Evolutionary conservation across 1,140 invertebrate genomes (phyloP), one percentile per base, ranked within the genome.

Genomic region (Tetramorium alpestre): DNA sequence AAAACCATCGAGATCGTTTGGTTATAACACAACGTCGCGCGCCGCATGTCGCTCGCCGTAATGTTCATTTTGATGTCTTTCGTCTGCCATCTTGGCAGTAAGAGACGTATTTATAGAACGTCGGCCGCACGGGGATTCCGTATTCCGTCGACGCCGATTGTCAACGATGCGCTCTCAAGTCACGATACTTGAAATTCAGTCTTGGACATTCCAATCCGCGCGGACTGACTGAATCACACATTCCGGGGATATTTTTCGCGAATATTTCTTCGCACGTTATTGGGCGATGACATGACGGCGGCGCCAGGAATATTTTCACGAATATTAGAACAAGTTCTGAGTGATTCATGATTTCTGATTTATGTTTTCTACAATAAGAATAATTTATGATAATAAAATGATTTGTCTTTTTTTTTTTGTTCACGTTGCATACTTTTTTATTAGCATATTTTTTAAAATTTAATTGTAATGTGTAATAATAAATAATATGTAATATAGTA

Each of bases 91-190:
- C 69, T 86, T 76, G 87, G 58, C 62, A 67, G 62, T 54, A 86
- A 88, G 69, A 77, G 75, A 90, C 70, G 85, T 89, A 90, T 90
- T 90, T 90, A 89, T 90, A 90, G 88, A 86, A 77, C 56, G 13
- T 64, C 77, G 25, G 13, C 13, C 38, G 69, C 33, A 56, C 84
- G 67, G 41, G 56, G 88, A 90, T 90, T 89, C 76, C 72, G 88
- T 90, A 90, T 90, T 90, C 88, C 84, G 88, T 90, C 85, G 88
- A 89, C 88, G 88, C 28, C 85, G 85, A 90, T 90, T 90, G 88
- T 82, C 84, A 67, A 82, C 88, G 84, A 76, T 82, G 81, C 62
- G 54, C 77, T 82, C 76, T 64, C 88, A 65, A 90, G 88, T 89
- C 88, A 89, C 88, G 87, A 89, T 58, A 85, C 85, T 75, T 85